These are phyloP conservation scores for Pygoscelis antarcticus DNA, from an alignment of 2,113 vertebrate genomes.

Conservation along the genomic window DNA sequence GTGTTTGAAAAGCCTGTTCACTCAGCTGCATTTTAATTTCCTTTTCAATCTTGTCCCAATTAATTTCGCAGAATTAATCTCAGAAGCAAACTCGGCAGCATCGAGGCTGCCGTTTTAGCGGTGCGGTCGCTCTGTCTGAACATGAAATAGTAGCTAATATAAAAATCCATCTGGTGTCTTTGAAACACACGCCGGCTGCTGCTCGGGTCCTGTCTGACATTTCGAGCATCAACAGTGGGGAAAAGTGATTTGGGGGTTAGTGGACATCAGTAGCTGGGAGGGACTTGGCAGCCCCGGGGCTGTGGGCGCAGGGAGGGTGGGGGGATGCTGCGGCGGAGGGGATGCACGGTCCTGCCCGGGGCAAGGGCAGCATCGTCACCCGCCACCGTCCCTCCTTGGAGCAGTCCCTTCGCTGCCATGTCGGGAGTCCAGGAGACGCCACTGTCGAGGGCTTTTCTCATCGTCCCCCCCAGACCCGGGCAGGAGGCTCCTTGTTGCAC, in stretches of 20 bases:
- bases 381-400: neutral
- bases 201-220: constrained; percentile 66
- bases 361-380: neutral
- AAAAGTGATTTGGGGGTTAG: constrained; percentile 59
- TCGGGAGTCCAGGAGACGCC: neutral
- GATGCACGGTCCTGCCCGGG: neutral
- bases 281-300: neutral
- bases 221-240: constrained; percentile 57
- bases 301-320: neutral
- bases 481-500: neutral
- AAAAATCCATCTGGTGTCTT: constrained; percentile 84
- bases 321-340: neutral
- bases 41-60: constrained; percentile 93
- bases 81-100: constrained; percentile 69
- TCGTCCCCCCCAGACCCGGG: rapidly evolving
- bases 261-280: constrained; percentile 2
- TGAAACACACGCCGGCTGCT: constrained; percentile 70
- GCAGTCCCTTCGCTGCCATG: rapidly evolving
- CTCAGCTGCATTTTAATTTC: constrained; percentile 84
- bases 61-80: constrained; percentile 91
- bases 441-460: rapidly evolving
- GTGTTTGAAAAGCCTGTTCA: constrained; percentile 79
- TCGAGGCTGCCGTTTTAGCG: constrained; percentile 58
- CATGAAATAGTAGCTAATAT: constrained; percentile 78
- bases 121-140: constrained; percentile 68